A percentile compares a stretch with the other conserved stretches of the same genome.
phyloP scores from a whole-genome alignment of 1,140 invertebrate genomes.

The Episyrphus balteatus region DNA sequence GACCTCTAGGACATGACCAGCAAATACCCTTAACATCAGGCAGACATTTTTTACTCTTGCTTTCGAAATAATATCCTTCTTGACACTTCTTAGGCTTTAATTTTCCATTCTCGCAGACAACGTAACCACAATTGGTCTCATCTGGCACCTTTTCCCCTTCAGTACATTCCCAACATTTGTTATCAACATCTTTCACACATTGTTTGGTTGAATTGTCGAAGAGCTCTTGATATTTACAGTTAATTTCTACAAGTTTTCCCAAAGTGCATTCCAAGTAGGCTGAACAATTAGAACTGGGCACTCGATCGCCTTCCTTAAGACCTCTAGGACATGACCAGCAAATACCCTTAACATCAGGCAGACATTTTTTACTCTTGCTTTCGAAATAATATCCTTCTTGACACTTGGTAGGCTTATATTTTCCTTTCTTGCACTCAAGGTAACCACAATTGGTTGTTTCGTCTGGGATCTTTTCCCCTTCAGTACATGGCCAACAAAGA shows the following conservation, averaged over 20 bases:
- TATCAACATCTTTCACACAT: neutral
- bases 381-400: constrained; percentile 2
- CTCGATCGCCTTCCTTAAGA: too few relatives aligned
- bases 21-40: neutral
- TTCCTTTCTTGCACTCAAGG: neutral
- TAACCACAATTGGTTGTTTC: too few relatives aligned
- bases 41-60: neutral
- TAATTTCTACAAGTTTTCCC: too few relatives aligned
- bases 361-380: neutral
- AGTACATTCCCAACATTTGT: too few relatives aligned
- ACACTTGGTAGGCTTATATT: constrained; percentile 4
- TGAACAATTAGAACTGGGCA: too few relatives aligned
- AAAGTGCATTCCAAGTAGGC: too few relatives aligned
- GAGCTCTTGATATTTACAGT: too few relatives aligned
- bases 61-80: constrained; percentile 7
- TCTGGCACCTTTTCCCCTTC: too few relatives aligned
- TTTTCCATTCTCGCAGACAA: constrained; percentile 28
- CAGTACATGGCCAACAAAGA: neutral
- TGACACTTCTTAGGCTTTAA: constrained; percentile 19
- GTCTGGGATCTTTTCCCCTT: constrained; percentile 2
- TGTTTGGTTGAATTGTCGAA: neutral
- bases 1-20: neutral
- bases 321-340: too few relatives aligned
- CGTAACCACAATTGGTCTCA: constrained; percentile 19
- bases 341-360: neutral